These are phyloP conservation scores for Smutsia temminckii DNA, from an alignment of 2,797 vertebrate species.

Conservation along the genomic window DNA sequence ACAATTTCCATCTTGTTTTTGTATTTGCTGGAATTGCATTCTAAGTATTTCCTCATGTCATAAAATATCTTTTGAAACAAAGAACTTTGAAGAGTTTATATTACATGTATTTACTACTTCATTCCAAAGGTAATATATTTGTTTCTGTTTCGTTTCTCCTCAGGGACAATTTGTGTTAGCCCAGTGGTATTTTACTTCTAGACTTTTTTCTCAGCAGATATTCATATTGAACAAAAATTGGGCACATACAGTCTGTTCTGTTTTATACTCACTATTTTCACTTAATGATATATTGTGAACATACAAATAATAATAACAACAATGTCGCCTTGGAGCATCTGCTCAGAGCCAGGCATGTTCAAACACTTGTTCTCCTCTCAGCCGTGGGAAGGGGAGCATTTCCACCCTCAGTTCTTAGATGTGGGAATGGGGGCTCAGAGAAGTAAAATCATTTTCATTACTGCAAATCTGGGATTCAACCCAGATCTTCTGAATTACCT, in stretches of 20 bases:
- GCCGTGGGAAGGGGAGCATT: background rate
- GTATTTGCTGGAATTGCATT: background rate
- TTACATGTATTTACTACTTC: background rate
- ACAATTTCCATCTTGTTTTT: background rate
- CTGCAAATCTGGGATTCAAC: slow-evolving; percentile 39
- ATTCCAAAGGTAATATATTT: background rate
- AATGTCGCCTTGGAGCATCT: background rate
- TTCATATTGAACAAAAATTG: slow-evolving; percentile 7
- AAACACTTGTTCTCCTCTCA: background rate
- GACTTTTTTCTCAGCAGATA: background rate
- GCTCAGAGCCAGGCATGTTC: background rate
- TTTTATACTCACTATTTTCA: slow-evolving; percentile 15
- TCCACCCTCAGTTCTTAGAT: background rate
- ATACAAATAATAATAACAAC: background rate
- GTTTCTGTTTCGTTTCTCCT: background rate
- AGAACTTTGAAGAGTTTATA: background rate
- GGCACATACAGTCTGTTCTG: background rate
- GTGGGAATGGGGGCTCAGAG: background rate
- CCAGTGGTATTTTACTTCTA: slow-evolving; percentile 12
- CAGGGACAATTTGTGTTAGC: background rate
- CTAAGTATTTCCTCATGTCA: slow-evolving; percentile 4
- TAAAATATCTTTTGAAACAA: slow-evolving; percentile 18
- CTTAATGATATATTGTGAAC: background rate
- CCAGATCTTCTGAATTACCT: slow-evolving; percentile 60
- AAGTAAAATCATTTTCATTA: slow-evolving; percentile 48